Evolutionary conservation across 2,797 vertebrate species (phyloP).

Genomic region (Lerista edwardsae): DNA sequence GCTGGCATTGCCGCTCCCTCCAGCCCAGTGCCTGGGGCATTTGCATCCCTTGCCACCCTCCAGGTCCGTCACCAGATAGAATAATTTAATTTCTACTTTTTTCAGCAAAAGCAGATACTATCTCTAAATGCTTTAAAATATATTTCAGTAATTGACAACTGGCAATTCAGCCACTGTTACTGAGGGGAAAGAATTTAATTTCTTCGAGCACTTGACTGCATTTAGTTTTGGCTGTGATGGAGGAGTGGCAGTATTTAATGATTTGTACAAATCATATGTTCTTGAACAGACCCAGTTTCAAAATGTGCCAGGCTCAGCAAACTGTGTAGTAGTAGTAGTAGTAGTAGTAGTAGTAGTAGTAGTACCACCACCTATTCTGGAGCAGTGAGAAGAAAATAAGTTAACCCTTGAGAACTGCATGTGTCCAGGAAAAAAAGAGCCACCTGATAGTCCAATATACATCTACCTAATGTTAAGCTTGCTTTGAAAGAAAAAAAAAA

Average conservation of each 20-base stretch:
- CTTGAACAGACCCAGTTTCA: no score
- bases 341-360: no score
- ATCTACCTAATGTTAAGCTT: not conserved
- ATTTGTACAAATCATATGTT: no score
- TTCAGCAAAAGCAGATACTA: not conserved
- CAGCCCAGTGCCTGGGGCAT: no score
- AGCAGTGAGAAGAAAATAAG: not conserved
- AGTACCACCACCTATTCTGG: not conserved
- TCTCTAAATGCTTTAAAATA: constrained; percentile 10
- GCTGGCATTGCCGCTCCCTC: no score
- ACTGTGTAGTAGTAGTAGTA: no score
- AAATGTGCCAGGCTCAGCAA: not conserved
- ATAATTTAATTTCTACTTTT: not conserved
- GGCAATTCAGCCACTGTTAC: not conserved
- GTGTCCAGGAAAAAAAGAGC: not conserved
- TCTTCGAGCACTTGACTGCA: not conserved
- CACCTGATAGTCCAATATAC: not conserved
- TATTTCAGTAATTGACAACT: not conserved
- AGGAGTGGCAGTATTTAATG: not conserved
- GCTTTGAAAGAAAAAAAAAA: not conserved
- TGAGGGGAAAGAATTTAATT: not conserved
- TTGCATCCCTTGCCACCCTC: no score
- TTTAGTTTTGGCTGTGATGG: not conserved
- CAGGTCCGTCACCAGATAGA: no score
- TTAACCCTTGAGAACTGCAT: not conserved